A percentile compares a stretch with the other conserved stretches of the same genome.
Conservation (phyloP, 2,113 vertebrate genomes). For the Arenaria interpres region DNA sequence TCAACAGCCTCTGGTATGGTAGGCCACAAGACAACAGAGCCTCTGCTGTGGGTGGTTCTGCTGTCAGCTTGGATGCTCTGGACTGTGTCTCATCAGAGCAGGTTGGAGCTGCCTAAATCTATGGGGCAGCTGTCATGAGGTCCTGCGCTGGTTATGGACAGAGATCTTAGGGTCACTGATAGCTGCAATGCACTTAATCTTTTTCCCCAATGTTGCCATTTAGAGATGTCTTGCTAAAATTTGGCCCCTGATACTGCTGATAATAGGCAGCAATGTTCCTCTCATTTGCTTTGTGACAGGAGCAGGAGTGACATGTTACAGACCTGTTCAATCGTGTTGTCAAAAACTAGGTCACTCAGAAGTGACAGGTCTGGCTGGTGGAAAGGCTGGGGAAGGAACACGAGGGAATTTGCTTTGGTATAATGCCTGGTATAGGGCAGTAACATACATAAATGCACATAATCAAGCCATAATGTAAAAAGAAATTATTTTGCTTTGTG, state of each 20-base stretch:
- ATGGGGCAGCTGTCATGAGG: neutral
- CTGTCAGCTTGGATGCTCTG: neutral
- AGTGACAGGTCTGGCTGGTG: neutral
- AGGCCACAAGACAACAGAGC: neutral
- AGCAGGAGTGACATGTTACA: neutral
- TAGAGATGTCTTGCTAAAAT: neutral
- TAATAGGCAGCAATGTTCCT: neutral
- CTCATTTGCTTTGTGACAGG: neutral
- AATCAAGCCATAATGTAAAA: neutral
- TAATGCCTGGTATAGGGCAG: neutral
- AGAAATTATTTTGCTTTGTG: neutral
- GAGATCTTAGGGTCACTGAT: neutral
- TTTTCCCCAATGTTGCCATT: neutral
- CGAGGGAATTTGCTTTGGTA: neutral
- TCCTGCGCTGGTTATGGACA: fast-evolving
- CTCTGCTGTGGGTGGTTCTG: neutral
- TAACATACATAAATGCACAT: neutral
- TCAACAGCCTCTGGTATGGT: neutral
- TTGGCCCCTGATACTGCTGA: neutral
- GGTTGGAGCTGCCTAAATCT: neutral
- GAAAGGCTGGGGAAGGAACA: neutral
- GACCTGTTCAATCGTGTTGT: neutral
- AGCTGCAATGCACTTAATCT: neutral
- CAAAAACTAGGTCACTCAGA: neutral
- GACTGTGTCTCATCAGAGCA: neutral